phyloP scores from a whole-genome alignment of 2,113 vertebrate genomes.

The Pachypanchax playfairii region DNA sequence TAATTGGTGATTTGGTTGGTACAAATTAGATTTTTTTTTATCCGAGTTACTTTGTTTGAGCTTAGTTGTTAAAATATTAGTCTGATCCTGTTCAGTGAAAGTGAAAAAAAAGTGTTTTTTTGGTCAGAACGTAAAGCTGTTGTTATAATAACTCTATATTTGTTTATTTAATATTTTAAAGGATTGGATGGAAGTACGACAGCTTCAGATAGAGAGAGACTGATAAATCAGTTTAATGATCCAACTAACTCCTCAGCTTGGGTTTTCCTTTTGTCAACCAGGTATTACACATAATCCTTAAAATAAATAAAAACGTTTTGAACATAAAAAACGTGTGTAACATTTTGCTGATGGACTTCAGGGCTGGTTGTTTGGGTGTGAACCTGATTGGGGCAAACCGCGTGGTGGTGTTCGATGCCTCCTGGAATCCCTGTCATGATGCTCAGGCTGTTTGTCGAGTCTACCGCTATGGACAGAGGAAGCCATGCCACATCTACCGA shows the following conservation, averaged over 20 bases:
- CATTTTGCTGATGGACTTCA: constrained; percentile 42
- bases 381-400: constrained; percentile 96
- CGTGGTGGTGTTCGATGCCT: constrained; percentile 95
- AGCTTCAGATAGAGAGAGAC: constrained; percentile 90
- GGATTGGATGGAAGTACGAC: constrained; percentile 95
- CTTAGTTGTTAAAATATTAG: too few relatives aligned
- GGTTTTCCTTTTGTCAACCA: constrained; percentile 93
- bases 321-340: background rate
- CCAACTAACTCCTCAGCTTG: constrained; percentile 86
- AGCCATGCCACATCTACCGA: constrained; percentile 91
- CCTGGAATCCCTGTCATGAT: constrained; percentile 97
- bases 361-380: constrained; percentile 94
- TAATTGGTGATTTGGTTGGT: too few relatives aligned
- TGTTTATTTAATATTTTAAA: constrained; percentile 52
- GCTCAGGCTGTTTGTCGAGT: constrained; percentile 95
- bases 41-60: too few relatives aligned
- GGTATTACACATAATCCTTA: constrained; percentile 69
- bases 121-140: too few relatives aligned
- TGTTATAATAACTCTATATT: constrained; percentile 5
- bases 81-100: too few relatives aligned
- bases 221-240: constrained; percentile 97
- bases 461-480: constrained; percentile 95
- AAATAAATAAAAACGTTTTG: background rate
- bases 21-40: too few relatives aligned
- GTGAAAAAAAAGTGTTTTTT: too few relatives aligned